Evolutionary conservation across 2,888 invertebrate species (phyloP), one percentile per base, ranked within the genome.

Genomic region (Polydrusus tereticollis): DNA sequence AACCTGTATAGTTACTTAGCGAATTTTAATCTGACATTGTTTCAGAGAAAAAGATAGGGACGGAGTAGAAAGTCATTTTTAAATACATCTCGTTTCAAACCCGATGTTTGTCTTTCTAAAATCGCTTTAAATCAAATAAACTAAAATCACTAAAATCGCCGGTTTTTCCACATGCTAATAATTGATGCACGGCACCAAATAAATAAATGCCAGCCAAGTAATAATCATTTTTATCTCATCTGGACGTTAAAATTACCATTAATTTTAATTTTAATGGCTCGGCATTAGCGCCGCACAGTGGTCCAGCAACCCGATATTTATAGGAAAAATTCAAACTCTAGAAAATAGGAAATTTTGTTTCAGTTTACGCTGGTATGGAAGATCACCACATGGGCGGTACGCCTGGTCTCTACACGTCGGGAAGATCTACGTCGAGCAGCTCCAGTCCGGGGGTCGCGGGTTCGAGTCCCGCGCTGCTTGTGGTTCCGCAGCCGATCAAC

Each of bases 401-500:
- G 12, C 85, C 86, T 23, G 82, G 86, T 45, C 86, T 87, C 80
- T 85, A 86, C 73, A 87, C 87, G 74, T 87, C 87, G 76, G 87
- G 87, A 62, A 86, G 88, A 73, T 88, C 88, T 59, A 86, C 87
- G 52, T 87, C 87, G 43, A 85, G 85, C 77, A 85, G 85, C 77
- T 87, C 87, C 29, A 85, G 85, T 78, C 85, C 86, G 21, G 85
- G 87, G 76, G 82, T 85, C 41, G 85, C 87, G 66, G 87, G 87
- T 73, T 84, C 85, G 66, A 89, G 90, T 77, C 88, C 89, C 65
- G 90, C 92, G 59, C 88, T 96, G 80, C 89, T 96, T 77, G 95
- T 96, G 77, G 96, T 96, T 14, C 96, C 96, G 4, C 96, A 96
- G 82, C 96, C 96, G 16, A 89, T 94, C 69, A 93, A 93, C 84